Evolutionary conservation across 2,888 invertebrate genomes (phyloP).

Genomic region (Thymelicus acteon): DNA sequence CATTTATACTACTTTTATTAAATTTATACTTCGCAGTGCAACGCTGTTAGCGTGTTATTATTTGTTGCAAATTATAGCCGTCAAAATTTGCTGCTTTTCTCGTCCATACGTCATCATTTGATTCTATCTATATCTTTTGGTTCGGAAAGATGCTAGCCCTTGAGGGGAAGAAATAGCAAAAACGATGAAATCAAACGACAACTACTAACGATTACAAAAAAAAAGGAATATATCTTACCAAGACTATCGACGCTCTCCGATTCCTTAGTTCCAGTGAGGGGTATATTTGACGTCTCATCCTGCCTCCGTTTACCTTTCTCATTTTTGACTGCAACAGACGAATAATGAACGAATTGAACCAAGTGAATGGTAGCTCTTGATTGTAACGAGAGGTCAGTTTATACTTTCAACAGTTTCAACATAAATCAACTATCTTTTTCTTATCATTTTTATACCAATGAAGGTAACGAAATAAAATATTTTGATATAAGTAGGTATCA

Average conservation of each 20-base stretch:
- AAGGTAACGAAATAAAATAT: no score
- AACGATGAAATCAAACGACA: no score
- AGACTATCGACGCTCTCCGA: conserved; percentile 79
- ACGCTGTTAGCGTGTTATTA: no score
- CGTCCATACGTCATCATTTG: no score
- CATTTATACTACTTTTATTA: no score
- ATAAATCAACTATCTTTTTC: neutral
- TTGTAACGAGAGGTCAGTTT: neutral
- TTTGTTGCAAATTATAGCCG: no score
- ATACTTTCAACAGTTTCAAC: neutral
- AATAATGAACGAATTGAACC: conserved; percentile 2
- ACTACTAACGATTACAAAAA: neutral
- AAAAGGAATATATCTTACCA: conserved; percentile 55
- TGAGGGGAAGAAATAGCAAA: no score
- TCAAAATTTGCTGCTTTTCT: no score
- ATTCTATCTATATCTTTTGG: no score
- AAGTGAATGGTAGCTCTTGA: neutral
- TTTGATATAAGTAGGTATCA: no score
- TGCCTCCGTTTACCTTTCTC: conserved; percentile 73
- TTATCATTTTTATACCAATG: neutral
- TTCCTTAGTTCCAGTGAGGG: conserved; percentile 74
- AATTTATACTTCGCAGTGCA: no score
- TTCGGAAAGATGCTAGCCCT: no score
- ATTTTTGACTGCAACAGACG: conserved; percentile 60
- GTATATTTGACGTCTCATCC: conserved; percentile 77